Base-by-base conservation (phyloP, 2,113 vertebrate genomes). In the Aythya baeri region DNA sequence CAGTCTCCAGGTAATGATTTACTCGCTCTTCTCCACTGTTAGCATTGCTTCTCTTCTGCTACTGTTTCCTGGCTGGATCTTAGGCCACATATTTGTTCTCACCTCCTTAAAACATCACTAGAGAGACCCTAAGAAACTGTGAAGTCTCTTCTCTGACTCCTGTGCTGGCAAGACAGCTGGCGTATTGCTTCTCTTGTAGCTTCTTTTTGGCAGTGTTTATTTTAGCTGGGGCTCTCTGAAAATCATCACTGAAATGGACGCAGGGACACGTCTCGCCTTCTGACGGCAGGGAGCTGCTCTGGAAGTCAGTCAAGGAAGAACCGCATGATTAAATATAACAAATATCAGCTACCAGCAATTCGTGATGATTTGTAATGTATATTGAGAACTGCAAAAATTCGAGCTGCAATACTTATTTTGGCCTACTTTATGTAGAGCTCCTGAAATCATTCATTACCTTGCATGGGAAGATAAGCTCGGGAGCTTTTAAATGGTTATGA, bases 381-480 rank as follows among this genome's bases (percentile, higher is more conserved):
- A 10, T 20, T 32, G 46, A 59, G 55, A 86, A 63, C 36, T 77
- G 70, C 3, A 6, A 67, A 88, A 89, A 77, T 71, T 17, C 27
- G 58, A 31, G 10, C 59, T 44, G 26, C 61, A 58, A n/a, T 16
- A 6, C 46, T 83, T 83, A 22, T 11, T 88, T 68, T 92, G n/a
- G 29, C 44, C 54, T 91, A 20, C 62, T 89, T 68, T 90, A 77
- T 87, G 66, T 92, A 59, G 90, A 96, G 75, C 13, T 93, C 21
- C 44, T 88, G 87, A 91, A 97, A 93, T 97, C 85, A 71, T 86
- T 94, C 78, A 93, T 96, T 94, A 67, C 27, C 59, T 96, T 92
- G 86, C 81, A 92, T 85, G 61, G 93, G 72, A 92, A 89, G 93
- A 96, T 97, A 96, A 96, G 97, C 91, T 80, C 94, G 83, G 76